A percentile compares a stretch with the other conserved stretches of the same genome.
These are phyloP conservation scores for Chelonus formosanus DNA, from an alignment of 2,888 invertebrate species.

Conservation along the genomic window DNA sequence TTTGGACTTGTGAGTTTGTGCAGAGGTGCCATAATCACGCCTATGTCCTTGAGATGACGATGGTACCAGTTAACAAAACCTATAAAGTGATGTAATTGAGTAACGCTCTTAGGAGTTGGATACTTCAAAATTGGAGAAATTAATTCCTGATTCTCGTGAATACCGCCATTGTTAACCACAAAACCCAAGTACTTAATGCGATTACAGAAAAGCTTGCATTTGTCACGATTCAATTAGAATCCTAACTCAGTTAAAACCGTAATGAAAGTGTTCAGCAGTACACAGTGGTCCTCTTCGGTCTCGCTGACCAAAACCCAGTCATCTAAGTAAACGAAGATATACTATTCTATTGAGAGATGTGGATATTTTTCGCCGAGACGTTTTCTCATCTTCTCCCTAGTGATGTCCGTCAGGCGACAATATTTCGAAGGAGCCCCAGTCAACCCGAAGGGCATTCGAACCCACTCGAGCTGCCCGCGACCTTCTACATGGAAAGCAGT, in stretches of 20 bases:
- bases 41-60: slow-evolving; percentile 32
- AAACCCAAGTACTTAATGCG: slow-evolving; percentile 38
- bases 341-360: too few species aligned
- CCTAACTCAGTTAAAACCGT: slow-evolving; percentile 33
- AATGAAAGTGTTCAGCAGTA: slow-evolving; percentile 25
- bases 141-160: slow-evolving; percentile 37
- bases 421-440: slow-evolving; percentile 38
- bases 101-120: slow-evolving; percentile 24
- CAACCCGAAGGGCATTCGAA: slow-evolving; percentile 38
- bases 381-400: too few species aligned
- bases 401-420: slow-evolving; percentile 15
- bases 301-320: slow-evolving; percentile 37
- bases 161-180: slow-evolving; percentile 35
- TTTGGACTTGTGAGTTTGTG: slow-evolving; percentile 35
- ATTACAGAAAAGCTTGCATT: slow-evolving; percentile 36
- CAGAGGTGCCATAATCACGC: slow-evolving; percentile 30
- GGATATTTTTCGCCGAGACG: too few species aligned
- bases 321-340: slow-evolving; percentile 35
- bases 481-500: slow-evolving; percentile 38
- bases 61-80: slow-evolving; percentile 40
- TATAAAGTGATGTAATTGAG: slow-evolving; percentile 34
- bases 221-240: slow-evolving; percentile 35
- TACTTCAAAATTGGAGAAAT: slow-evolving; percentile 35
- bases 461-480: slow-evolving; percentile 33
- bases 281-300: slow-evolving; percentile 30